Conservation (phyloP, 2,113 vertebrate genomes). For the Morone saxatilis region DNA sequence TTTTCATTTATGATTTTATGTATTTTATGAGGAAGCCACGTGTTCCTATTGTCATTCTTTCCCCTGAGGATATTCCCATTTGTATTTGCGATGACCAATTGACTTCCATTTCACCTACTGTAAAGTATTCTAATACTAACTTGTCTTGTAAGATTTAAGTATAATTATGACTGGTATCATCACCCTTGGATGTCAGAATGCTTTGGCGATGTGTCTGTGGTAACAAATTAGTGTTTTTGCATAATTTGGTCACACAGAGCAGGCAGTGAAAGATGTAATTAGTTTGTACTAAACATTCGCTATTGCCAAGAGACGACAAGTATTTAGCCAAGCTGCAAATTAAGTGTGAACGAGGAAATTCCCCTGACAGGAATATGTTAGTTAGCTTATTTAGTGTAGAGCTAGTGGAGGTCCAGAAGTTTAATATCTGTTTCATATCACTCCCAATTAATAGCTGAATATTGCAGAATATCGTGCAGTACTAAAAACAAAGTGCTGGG, state of each 20-base stretch:
- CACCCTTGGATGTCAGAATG: conserved; percentile 2
- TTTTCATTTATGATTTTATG: neutral
- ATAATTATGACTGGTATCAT: neutral
- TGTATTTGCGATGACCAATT: neutral
- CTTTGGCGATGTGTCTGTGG: neutral
- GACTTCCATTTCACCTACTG: neutral
- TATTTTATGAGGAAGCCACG: neutral
- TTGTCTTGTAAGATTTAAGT: neutral
- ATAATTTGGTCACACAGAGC: conserved; percentile 47
- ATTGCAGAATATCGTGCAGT: neutral
- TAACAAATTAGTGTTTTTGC: conserved; percentile 30
- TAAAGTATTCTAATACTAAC: neutral
- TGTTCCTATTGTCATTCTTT: neutral
- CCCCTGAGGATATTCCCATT: neutral
- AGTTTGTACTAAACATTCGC: conserved; percentile 50
- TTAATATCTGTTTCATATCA: neutral
- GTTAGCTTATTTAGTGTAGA: neutral
- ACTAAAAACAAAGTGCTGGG: neutral
- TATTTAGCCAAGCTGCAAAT: conserved; percentile 55
- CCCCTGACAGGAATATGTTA: conserved; percentile 21
- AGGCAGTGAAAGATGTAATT: conserved; percentile 45
- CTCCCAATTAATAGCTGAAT: neutral
- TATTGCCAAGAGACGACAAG: conserved; percentile 26
- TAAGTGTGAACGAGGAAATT: conserved; percentile 41
- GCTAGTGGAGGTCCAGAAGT: neutral